Percentiles rank a stretch among this genome's conserved stretches.
phyloP scores from a whole-genome alignment of 2,797 vertebrate species.

The Sparus aurata region DNA sequence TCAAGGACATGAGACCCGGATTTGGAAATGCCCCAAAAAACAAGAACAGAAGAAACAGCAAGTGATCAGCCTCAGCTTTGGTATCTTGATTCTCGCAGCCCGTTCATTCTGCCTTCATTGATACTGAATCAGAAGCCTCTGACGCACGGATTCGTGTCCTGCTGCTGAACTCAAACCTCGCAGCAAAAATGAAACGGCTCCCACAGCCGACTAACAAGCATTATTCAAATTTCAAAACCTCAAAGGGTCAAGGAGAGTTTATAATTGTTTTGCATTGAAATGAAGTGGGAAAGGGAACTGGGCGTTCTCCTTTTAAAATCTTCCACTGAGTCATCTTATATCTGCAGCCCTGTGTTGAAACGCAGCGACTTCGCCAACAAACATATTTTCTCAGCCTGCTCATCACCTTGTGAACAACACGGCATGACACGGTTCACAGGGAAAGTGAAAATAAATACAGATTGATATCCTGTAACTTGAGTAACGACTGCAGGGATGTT shows the following conservation, averaged over 20 bases:
- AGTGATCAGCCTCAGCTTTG: not conserved
- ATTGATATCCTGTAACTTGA: constrained; percentile 29
- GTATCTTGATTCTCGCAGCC: not conserved
- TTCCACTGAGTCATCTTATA: constrained; percentile 26
- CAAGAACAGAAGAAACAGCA: not conserved
- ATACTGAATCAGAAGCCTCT: constrained; percentile 15
- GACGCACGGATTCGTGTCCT: constrained; percentile 14
- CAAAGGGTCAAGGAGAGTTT: constrained; percentile 20
- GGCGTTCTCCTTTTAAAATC: constrained; percentile 14
- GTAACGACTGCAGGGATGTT: constrained; percentile 1
- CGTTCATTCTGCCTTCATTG: constrained; percentile 22
- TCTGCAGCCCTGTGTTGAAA: constrained; percentile 31
- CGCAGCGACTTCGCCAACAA: constrained; percentile 51
- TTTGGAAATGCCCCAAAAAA: too few relatives aligned
- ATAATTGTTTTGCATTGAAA: not conserved
- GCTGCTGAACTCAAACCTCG: constrained; percentile 26
- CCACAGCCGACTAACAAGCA: not conserved
- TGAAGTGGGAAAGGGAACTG: not conserved
- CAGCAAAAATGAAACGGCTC: constrained; percentile 18
- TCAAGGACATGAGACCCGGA: not conserved
- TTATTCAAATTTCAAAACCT: constrained; percentile 30
- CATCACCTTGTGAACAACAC: constrained; percentile 40
- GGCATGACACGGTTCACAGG: constrained; percentile 37
- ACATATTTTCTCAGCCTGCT: constrained; percentile 64
- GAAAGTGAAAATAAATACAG: constrained; percentile 62